Base-by-base conservation (phyloP, 1,140 invertebrate species). In the Carposina sasakii region DNA sequence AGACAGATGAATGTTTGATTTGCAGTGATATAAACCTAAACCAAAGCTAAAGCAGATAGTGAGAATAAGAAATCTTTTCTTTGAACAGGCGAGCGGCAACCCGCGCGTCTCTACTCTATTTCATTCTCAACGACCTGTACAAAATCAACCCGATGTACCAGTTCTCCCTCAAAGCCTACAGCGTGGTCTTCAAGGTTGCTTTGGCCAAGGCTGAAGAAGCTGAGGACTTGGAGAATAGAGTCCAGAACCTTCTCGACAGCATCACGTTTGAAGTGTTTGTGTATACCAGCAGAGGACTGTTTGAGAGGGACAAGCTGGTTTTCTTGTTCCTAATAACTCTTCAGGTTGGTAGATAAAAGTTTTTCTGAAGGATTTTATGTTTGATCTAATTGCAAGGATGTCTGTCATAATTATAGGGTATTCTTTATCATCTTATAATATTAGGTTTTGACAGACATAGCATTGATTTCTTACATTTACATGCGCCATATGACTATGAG, bases 61-160 rank as follows among this genome's bases (percentile, higher is more conserved):
- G n/a, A n/a, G n/a, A n/a, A n/a, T n/a, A n/a, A n/a, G n/a, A 17
- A 22, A 21, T 17, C 37, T 47, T 39, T 51, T 43, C 28, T 28
- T 43, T 50, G 49, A 49, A 17, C 58, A 88, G 96, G 44, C 89
- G 92, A 17, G 95, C 94, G 13, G 95, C 96, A 0, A 88, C 91
- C 0, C 83, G 96, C 49, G 94, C 95, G 0, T 97, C 96, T 2
- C 87, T 98, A 2, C 83, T 98, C 0, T 99, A 98, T 75, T 99
- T 99, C 71, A 96, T 98, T 43, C 84, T 99, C 31, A 98, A 96
- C 68, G 96, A 98, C 62, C 77, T 99, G 19, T 89, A 91, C 79
- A 96, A 96, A 77, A 98, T 98, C 51, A 97, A 98, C 82, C 94
- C 94, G 37, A 95, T 98, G 60, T 99, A 99, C 79, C 96, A 98